A percentile compares a stretch with the other conserved stretches of the same genome.
Evolutionary conservation across 37 sponge, comb jelly and placozoan genomes (phyloP).

Genomic region (Ephydatia muelleri): DNA sequence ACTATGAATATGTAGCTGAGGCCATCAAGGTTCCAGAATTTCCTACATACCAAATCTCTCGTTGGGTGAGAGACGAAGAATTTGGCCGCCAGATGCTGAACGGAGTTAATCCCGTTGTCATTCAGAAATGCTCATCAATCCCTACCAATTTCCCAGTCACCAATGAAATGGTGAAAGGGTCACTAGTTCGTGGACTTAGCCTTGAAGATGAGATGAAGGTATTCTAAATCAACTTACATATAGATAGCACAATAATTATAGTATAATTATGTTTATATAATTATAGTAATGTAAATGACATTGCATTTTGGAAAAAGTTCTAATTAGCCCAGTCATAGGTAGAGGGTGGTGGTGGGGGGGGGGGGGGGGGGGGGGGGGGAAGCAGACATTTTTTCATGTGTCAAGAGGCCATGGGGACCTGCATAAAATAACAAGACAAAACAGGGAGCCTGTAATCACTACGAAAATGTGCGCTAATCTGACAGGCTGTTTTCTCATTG

Average conservation of each 20-base stretch:
- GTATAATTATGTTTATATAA: no score
- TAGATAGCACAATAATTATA: background rate
- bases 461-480: no score
- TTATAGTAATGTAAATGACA: no score
- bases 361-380: no score
- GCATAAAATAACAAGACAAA: no score
- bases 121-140: slow-evolving; percentile 14
- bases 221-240: background rate
- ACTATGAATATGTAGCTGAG: background rate
- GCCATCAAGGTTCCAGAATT: background rate
- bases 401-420: no score
- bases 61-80: slow-evolving; percentile 59
- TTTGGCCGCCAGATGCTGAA: slow-evolving; percentile 70
- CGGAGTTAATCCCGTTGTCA: slow-evolving; percentile 51
- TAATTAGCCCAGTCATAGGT: no score
- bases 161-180: slow-evolving; percentile 32
- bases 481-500: no score
- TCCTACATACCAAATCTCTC: background rate
- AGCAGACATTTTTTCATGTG: no score
- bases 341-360: no score
- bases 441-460: no score
- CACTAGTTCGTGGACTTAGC: slow-evolving; percentile 18
- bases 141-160: slow-evolving; percentile 68
- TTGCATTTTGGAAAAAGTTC: no score
- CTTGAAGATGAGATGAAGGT: slow-evolving; percentile 64